These are phyloP conservation scores for Pyxicephalus adspersus DNA, from an alignment of 2,113 vertebrate species.

Conservation along the genomic window DNA sequence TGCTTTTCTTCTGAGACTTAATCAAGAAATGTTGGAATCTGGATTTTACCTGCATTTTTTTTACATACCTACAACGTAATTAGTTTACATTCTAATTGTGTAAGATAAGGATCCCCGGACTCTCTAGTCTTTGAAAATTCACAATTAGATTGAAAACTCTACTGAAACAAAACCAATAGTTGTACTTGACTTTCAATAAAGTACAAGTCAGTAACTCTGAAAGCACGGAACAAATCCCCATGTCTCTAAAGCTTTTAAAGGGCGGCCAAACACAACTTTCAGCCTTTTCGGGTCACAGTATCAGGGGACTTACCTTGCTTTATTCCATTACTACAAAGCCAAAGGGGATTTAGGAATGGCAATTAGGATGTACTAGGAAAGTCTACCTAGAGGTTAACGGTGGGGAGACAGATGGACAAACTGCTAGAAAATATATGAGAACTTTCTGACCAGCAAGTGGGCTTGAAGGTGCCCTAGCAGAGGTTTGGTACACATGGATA, in stretches of 20 bases:
- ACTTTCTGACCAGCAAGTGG: too few species aligned
- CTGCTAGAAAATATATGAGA: too few species aligned
- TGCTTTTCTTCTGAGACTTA: neutral
- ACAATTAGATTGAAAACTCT: slow-evolving; percentile 33
- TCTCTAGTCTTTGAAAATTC: slow-evolving; percentile 38
- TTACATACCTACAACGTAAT: slow-evolving; percentile 25
- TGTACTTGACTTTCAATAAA: slow-evolving; percentile 53
- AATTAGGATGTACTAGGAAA: too few species aligned
- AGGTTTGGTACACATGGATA: too few species aligned
- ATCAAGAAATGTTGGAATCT: slow-evolving; percentile 10
- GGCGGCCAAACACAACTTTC: neutral
- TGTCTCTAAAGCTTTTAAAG: slow-evolving; percentile 25
- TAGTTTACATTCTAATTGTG: slow-evolving; percentile 30
- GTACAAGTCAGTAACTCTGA: slow-evolving; percentile 27
- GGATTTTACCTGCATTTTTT: slow-evolving; percentile 27
- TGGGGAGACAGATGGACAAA: too few species aligned
- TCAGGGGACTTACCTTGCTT: neutral
- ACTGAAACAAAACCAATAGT: slow-evolving; percentile 11
- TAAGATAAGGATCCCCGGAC: slow-evolving; percentile 12
- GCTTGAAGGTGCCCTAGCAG: too few species aligned
- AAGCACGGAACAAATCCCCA: slow-evolving; percentile 7
- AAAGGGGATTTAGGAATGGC: too few species aligned
- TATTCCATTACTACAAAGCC: neutral
- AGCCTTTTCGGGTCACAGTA: neutral
- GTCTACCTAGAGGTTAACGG: too few species aligned